Base-by-base conservation (phyloP, 1,140 invertebrate species). In the Solenopsis invicta region DNA sequence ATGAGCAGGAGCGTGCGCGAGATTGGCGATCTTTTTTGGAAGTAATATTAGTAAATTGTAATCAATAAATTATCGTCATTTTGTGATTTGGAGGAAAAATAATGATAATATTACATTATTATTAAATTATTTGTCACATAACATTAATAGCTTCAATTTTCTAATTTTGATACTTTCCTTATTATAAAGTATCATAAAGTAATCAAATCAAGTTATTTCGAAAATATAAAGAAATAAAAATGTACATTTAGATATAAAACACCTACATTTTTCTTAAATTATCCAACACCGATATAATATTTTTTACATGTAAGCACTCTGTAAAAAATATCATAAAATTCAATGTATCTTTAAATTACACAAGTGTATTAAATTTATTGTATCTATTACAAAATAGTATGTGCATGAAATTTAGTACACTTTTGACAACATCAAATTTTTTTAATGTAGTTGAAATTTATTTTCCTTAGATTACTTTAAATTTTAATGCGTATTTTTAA, bases 121-220 rank as follows among this genome's bases (percentile, higher is more conserved):
- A 54, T 54, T n/a, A 54, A n/a, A 72, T 67, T 41, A 41, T 76
- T 76, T 21, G 29, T 76, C 24, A 34, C 9, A 18, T 10, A 24
- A 59, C 29, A 76, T 24, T 59, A 5, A 9, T 13, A 76, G 10
- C 4, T 48, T 18, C 13, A 45, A 41, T 45, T 61, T 8, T 41
- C 9, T 16, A 45, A 24, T 29, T 62, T 37, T 37, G 13, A 85
- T 34, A 81, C 61, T 67, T 24, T 69, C 77, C 1, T 75, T n/a
- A 56, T 71, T n/a, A n/a, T n/a, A n/a, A n/a, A 72, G 64, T 89
- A 80, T 86, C 85, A 84, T 75, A 48, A 84, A 59, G 1, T 18
- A 61, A 71, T n/a, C 41, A 48, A 59, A 48, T 48, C 21, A 24
- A 75, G 16, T 74, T 0, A 45, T 74, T 48, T 4, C 29, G 29